Conservation (phyloP, 2,888 invertebrate genomes). For the Chaetogeoica ovagalla region DNA sequence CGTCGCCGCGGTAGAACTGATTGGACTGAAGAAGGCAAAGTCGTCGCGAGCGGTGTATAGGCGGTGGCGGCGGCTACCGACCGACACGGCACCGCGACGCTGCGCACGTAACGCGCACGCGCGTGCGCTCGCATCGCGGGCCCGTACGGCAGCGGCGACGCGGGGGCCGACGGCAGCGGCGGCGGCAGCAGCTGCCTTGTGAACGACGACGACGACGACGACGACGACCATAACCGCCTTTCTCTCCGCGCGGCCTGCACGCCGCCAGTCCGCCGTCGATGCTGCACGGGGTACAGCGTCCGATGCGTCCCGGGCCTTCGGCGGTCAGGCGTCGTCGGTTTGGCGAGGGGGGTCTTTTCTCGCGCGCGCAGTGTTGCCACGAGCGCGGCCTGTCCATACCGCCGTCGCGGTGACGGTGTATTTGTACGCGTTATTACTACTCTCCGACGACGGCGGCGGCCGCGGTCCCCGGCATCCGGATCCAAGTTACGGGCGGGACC, state of each 20-base stretch:
- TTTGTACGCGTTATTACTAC: conserved; percentile 19
- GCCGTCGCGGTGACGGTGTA: conserved; percentile 2
- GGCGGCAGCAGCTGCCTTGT: background rate
- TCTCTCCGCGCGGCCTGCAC: background rate
- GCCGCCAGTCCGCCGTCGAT: conserved; percentile 24
- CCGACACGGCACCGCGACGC: background rate
- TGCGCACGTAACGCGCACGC: no score
- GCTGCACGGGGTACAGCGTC: background rate
- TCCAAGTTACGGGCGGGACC: background rate
- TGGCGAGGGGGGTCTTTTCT: background rate
- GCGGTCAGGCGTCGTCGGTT: background rate
- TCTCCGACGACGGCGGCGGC: no score
- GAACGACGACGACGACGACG: conserved; percentile 2
- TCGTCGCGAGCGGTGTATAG: conserved; percentile 10
- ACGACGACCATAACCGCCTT: background rate
- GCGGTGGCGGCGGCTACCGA: conserved; percentile 25
- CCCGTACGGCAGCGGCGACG: background rate
- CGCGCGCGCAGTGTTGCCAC: conserved; percentile 8
- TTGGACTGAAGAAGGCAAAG: conserved; percentile 14
- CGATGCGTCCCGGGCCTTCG: background rate
- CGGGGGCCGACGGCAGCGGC: background rate
- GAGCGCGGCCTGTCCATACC: background rate
- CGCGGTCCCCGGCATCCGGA: conserved; percentile 48
- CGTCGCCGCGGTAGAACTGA: background rate
- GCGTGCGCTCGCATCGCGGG: no score